Conservation (phyloP, 2,888 invertebrate genomes). For the Oxyteleia sp. region DNA sequence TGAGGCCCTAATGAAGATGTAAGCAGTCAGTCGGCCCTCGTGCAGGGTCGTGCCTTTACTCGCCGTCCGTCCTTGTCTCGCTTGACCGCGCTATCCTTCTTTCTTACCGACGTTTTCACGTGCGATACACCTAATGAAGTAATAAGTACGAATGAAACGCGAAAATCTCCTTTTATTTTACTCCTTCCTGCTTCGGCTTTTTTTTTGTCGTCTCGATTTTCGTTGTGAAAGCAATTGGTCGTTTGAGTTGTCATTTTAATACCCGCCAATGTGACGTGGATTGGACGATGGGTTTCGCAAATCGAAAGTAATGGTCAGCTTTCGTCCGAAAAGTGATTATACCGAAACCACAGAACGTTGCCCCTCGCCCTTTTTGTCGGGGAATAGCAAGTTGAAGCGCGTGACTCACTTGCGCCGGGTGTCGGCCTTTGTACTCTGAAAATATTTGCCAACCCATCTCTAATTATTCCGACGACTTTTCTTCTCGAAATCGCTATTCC, state of each 20-base stretch:
- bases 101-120: slow-evolving; percentile 63
- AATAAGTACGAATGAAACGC: slow-evolving; percentile 53
- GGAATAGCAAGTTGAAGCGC: too few relatives aligned
- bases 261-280: slow-evolving; percentile 11
- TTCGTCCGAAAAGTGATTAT: too few relatives aligned
- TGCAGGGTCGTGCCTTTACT: slow-evolving; percentile 80
- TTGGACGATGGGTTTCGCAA: slow-evolving; percentile 8
- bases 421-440: neutral
- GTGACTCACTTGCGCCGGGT: too few relatives aligned
- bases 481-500: neutral
- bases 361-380: too few relatives aligned
- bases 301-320: too few relatives aligned
- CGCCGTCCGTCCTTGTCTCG: slow-evolving; percentile 75
- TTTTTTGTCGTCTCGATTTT: neutral
- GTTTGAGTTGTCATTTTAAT: slow-evolving; percentile 3
- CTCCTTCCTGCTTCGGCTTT: neutral
- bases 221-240: neutral
- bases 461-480: neutral
- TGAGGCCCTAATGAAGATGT: slow-evolving; percentile 87
- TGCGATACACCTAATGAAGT: slow-evolving; percentile 70
- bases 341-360: too few relatives aligned
- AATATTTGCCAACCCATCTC: neutral
- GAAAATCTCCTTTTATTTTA: slow-evolving; percentile 19
- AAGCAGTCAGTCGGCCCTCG: slow-evolving; percentile 85
- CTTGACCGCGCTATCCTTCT: slow-evolving; percentile 59